Evolutionary conservation across 2,888 invertebrate species (phyloP), one percentile per base, ranked within the genome.

Genomic region (Lasius platythorax): DNA sequence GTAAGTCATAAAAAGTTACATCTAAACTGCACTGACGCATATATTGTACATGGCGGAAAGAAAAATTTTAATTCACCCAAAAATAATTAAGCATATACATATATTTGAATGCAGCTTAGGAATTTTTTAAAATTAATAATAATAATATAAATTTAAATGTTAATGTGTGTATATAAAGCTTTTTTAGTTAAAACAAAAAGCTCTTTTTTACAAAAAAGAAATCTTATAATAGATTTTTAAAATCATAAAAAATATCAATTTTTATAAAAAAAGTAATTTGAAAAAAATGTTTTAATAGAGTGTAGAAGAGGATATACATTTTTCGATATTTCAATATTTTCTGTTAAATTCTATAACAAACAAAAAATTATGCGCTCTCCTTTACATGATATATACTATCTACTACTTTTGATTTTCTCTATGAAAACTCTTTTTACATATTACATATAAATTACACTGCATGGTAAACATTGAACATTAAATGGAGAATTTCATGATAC

Each of bases 341-440:
- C 50, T 64, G 23, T 64, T 15, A 46, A 56, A 76, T 28, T 37
- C n/a, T 56, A 67, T 18, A 56, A 78, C 12, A 8, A n/a, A 46
- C 18, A n/a, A 53, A 46, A 46, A 53, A 53, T 53, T 53, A 53
- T 53, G 5, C 15, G 9, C n/a, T 2, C 23, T 61, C 15, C 1
- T 28, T 46, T 50, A 53, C 12, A 28, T 61, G 4, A 33, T n/a
- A 33, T 43, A 15, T 73, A 6, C 68, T 78, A 67, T 30, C 12
- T 58, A 3, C 72, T 73, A 81, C 37, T 81, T 81, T 81, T 81
- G 79, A 81, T 81, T 81, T 46, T 37, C 61, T 63, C 8, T 23
- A 61, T 23, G 79, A 37, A 68, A 72, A 50, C 28, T 73, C 9
- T 30, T 81, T 46, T 63, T 28, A 12, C 23, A 37, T 61, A 46